phyloP scores from a whole-genome alignment of 2,113 vertebrate genomes.

The Crotalus viridis region DNA sequence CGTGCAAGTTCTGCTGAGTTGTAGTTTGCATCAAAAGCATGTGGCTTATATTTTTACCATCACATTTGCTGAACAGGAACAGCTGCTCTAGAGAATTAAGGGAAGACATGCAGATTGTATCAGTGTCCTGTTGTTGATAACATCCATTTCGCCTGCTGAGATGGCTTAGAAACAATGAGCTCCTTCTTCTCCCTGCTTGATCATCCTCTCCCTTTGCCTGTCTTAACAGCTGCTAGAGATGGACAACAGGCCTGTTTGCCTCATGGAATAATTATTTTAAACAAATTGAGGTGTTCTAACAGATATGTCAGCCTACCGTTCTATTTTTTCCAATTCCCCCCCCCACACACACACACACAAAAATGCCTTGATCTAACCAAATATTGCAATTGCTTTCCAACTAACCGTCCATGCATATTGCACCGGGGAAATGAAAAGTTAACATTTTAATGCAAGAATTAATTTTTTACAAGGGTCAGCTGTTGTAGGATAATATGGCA shows the following conservation, averaged over 20 bases:
- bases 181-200: background rate
- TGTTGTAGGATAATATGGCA: background rate
- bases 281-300: background rate
- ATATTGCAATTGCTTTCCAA: background rate
- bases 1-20: constrained; percentile 13
- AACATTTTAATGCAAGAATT: background rate
- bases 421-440: background rate
- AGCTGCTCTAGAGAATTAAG: constrained; percentile 49
- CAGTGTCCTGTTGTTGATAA: background rate
- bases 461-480: background rate
- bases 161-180: constrained; percentile 27
- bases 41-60: constrained; percentile 36
- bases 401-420: background rate
- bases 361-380: background rate
- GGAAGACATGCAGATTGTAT: constrained; percentile 34
- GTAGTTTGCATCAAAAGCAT: constrained; percentile 41
- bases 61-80: constrained; percentile 57
- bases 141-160: background rate
- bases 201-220: background rate
- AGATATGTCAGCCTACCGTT: background rate
- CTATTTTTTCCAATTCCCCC: background rate
- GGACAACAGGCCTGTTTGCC: constrained; percentile 29
- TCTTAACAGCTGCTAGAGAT: constrained; percentile 54
- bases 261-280: background rate
- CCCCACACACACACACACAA: background rate